Base-by-base conservation (phyloP, 2,888 invertebrate species). In the Hofmannophila pseudospretella region DNA sequence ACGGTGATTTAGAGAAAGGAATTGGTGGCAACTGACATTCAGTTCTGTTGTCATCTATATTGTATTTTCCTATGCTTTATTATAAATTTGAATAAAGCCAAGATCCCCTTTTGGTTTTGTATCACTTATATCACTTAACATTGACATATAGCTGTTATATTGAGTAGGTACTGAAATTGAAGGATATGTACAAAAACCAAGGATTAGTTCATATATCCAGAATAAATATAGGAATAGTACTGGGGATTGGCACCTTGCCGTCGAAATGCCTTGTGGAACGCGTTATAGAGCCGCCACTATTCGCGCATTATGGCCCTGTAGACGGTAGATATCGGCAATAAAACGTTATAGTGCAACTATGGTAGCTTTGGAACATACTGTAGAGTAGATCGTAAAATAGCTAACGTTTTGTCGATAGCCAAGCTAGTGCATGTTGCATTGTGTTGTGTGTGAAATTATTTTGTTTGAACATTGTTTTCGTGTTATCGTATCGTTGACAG, bases 331-430 rank as follows among this genome's bases (percentile, higher is more conserved):
- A 73, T 63, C 58, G 64, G 67, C 66, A 73, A 77, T 82, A 81
- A 81, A 82, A 76, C 56, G 71, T 68, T 74, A 77, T 75, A 74
- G 71, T 71, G 68, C 66, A 54, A 58, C 56, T 45, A 61, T 62
- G 54, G 62, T 63, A 60, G 66, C 61, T 63, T 66, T 62, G 58
- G 58, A 67, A 62, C 67, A 60, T 75, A 77, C 23, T 23, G 64
- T 63, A 65, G 5, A 54, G 58, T n/a, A 16, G 59, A 59, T 67
- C 70, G 65, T 80, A 76, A 80, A 77, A 32, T 68, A 67, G 52
- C 47, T 46, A 59, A 58, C 64, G 61, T 69, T 63, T 68, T 69
- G 67, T 67, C 63, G 58, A 62, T 68, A 50, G 53, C 49, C n/a
- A n/a, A n/a, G 51, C 54, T 54, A 59, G 54, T 63, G 59, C 58